phyloP scores from a whole-genome alignment of 1,140 invertebrate species.

The Nasonia vitripennis region DNA sequence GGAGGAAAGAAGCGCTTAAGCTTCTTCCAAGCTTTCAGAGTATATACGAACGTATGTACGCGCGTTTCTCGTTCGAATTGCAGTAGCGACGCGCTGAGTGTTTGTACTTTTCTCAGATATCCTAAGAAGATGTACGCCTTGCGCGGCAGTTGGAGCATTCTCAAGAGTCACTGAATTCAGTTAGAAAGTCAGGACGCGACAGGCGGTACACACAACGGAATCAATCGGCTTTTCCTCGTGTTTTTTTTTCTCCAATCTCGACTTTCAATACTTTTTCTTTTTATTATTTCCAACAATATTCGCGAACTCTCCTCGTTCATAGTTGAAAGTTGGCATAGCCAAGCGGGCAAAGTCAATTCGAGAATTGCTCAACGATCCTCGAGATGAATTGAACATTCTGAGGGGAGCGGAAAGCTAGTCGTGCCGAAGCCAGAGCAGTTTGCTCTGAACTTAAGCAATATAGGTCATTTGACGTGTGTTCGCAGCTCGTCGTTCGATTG shows the following conservation, averaged over 20 bases:
- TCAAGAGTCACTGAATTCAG: conserved; percentile 18
- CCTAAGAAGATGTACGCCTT: not conserved
- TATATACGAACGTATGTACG: not conserved
- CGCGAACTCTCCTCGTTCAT: not conserved
- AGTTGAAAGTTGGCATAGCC: not conserved
- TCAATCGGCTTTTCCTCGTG: conserved; percentile 9
- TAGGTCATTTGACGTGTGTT: conserved; percentile 36
- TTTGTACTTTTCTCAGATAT: conserved; percentile 40
- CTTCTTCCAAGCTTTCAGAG: not conserved
- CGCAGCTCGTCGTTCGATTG: conserved; percentile 92
- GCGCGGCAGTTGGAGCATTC: conserved; percentile 22
- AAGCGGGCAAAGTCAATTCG: conserved; percentile 27
- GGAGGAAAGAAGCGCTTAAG: not conserved
- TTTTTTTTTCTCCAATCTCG: not conserved
- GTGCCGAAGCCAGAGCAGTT: not conserved
- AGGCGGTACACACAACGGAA: not conserved
- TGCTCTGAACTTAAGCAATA: not conserved
- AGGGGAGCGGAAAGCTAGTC: conserved; percentile 3
- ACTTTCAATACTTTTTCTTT: not conserved
- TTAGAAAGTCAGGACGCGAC: conserved; percentile 23
- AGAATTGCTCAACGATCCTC: conserved; percentile 27
- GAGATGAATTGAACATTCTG: not conserved
- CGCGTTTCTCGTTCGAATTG: not conserved
- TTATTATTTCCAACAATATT: not conserved
- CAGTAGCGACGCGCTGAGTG: conserved; percentile 7